Conservation (phyloP, 2,797 vertebrate genomes). For the Gephyroberyx darwinii region DNA sequence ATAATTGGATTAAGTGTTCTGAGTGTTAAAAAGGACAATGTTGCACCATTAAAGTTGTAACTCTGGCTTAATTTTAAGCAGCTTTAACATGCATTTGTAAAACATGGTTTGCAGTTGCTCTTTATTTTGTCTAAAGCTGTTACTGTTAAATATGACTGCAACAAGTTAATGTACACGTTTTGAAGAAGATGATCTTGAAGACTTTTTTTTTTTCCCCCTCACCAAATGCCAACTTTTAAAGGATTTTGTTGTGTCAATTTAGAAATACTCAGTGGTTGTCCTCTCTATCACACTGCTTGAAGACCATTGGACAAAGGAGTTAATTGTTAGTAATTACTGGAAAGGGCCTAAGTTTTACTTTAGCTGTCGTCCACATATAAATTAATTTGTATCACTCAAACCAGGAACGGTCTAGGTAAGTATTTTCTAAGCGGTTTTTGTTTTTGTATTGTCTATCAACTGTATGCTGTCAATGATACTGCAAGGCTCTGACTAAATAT, state of each 20-base stretch:
- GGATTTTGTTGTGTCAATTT: constrained; percentile 56
- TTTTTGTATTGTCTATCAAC: constrained; percentile 81
- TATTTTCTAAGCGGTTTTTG: constrained; percentile 81
- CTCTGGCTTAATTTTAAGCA: constrained; percentile 60
- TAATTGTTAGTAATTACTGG: constrained; percentile 34
- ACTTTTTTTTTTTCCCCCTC: constrained; percentile 12
- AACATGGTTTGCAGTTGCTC: constrained; percentile 60
- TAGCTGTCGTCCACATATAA: constrained; percentile 44
- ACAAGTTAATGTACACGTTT: constrained; percentile 53
- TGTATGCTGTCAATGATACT: constrained; percentile 78
- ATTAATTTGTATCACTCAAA: constrained; percentile 70
- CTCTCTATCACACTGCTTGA: constrained; percentile 65
- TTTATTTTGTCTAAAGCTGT: constrained; percentile 68
- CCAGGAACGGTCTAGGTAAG: constrained; percentile 82
- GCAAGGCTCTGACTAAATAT: constrained; percentile 67
- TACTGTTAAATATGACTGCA: constrained; percentile 58
- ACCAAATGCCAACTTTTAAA: constrained; percentile 67
- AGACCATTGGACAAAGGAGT: constrained; percentile 50
- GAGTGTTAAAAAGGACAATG: constrained; percentile 67
- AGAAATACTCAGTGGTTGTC: constrained; percentile 53
- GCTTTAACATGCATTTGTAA: constrained; percentile 68
- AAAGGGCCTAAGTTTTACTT: constrained; percentile 57
- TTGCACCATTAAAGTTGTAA: constrained; percentile 65
- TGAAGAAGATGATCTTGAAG: constrained; percentile 35
- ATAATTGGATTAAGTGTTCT: constrained; percentile 72